These are phyloP conservation scores for Phrixothrix hirtus DNA, from an alignment of 2,888 invertebrate species.

Conservation along the genomic window DNA sequence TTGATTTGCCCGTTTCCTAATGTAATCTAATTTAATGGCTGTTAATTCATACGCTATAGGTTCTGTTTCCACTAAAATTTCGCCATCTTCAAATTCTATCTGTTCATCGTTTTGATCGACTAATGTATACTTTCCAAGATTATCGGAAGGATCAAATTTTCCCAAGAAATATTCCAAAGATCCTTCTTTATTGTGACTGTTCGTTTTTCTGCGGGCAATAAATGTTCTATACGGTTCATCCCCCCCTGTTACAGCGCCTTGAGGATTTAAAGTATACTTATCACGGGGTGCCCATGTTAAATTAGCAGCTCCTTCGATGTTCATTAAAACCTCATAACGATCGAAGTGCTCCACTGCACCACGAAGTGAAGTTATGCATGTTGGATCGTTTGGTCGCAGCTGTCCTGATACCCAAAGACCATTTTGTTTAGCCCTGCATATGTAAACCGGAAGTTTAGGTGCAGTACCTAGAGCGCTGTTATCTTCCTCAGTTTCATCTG, in stretches of 20 bases:
- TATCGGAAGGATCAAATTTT: constrained; percentile 66
- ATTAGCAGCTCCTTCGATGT: constrained; percentile 75
- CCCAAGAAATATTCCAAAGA: constrained; percentile 68
- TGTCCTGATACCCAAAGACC: constrained; percentile 76
- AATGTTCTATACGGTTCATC: constrained; percentile 48
- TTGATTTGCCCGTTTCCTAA: constrained; percentile 53
- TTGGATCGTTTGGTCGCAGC: constrained; percentile 61
- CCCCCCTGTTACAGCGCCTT: constrained; percentile 69
- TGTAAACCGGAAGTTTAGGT: constrained; percentile 61
- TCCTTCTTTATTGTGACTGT: constrained; percentile 41
- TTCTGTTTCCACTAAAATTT: constrained; percentile 79
- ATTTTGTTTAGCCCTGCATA: constrained; percentile 74
- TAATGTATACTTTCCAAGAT: constrained; percentile 70
- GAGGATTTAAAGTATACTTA: constrained; percentile 67
- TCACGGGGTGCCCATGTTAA: constrained; percentile 78
- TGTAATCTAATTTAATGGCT: constrained; percentile 47
- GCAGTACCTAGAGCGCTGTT: constrained; percentile 43
- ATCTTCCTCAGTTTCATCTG: constrained; percentile 45
- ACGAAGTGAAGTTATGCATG: constrained; percentile 68
- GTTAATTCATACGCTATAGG: constrained; percentile 76
- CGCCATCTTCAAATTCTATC: constrained; percentile 66
- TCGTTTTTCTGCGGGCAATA: constrained; percentile 46
- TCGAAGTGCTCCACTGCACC: constrained; percentile 61
- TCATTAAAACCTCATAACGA: constrained; percentile 73
- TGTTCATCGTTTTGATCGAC: constrained; percentile 67